phyloP scores from a whole-genome alignment of 2,888 invertebrate genomes.

The Nomada goodeniana region DNA sequence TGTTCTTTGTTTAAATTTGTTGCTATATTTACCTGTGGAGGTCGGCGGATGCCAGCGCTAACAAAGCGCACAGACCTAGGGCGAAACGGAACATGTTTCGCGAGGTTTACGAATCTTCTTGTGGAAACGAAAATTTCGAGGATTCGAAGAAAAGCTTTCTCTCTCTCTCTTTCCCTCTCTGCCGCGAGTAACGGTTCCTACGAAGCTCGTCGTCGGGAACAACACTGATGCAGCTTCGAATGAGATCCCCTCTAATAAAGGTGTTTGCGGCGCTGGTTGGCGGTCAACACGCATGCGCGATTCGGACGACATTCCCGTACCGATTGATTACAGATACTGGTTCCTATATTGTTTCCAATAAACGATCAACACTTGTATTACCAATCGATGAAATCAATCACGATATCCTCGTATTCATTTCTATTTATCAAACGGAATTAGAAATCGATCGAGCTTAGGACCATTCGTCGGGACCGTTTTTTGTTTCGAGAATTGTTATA shows the following conservation, averaged over 20 bases:
- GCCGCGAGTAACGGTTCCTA: too few relatives aligned
- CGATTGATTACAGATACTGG: not conserved
- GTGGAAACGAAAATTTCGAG: too few relatives aligned
- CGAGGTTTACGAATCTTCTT: too few relatives aligned
- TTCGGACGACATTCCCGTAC: not conserved
- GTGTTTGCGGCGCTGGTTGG: not conserved
- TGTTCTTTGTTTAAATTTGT: not conserved
- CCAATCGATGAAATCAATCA: too few relatives aligned
- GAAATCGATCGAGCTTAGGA: too few relatives aligned
- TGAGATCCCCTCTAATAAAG: slow-evolving; percentile 13
- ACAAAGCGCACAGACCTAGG: slow-evolving; percentile 33
- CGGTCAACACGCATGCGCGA: slow-evolving; percentile 5
- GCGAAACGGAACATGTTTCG: slow-evolving; percentile 45
- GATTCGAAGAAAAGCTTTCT: not conserved
- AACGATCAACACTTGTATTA: too few relatives aligned
- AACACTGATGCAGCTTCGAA: not conserved
- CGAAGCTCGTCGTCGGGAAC: not conserved
- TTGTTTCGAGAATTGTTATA: too few relatives aligned
- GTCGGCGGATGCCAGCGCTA: slow-evolving; percentile 39
- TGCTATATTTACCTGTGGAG: slow-evolving; percentile 45
- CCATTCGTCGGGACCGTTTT: too few relatives aligned
- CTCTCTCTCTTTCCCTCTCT: not conserved
- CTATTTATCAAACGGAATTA: too few relatives aligned
- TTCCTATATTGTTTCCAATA: not conserved
- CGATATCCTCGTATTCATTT: too few relatives aligned